Evolutionary conservation across 2,113 vertebrate genomes (phyloP).

Genomic region (Poecilia latipinna): DNA sequence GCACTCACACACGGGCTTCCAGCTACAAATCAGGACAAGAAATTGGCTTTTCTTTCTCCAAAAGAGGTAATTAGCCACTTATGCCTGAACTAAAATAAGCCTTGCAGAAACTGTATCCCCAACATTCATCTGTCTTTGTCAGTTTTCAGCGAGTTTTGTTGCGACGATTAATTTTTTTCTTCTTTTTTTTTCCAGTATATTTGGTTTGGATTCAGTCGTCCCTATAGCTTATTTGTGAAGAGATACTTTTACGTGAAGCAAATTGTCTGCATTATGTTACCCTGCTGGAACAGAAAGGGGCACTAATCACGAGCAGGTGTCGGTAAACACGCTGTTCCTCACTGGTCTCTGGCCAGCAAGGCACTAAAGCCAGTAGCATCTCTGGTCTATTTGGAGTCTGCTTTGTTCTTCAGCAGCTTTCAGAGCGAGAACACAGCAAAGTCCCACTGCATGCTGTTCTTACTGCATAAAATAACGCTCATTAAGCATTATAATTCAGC

Average conservation of each 20-base stretch:
- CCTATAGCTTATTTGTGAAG: not conserved
- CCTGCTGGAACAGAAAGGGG: not conserved
- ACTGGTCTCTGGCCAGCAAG: conserved; percentile 25
- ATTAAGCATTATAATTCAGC: no score
- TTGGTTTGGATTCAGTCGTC: not conserved
- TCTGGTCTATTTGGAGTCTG: conserved; percentile 32
- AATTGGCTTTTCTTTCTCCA: conserved; percentile 16
- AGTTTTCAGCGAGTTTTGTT: not conserved
- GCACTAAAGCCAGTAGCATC: conserved; percentile 44
- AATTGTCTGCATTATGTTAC: not conserved
- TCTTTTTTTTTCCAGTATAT: not conserved
- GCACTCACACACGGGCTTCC: conserved; percentile 10
- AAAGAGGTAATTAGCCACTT: conserved; percentile 5
- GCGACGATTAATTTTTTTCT: not conserved
- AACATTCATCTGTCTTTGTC: not conserved
- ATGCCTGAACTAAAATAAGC: not conserved
- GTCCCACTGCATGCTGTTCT: not conserved
- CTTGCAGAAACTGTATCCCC: not conserved
- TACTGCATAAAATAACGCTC: not conserved
- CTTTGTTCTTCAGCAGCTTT: conserved; percentile 30
- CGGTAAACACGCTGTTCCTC: conserved; percentile 18
- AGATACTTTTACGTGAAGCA: not conserved
- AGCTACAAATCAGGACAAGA: conserved; percentile 10
- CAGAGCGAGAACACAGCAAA: conserved; percentile 13
- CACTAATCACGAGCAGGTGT: conserved; percentile 21